Base-by-base conservation (phyloP, 2,797 vertebrate genomes). In the Lagorchestes hirsutus region DNA sequence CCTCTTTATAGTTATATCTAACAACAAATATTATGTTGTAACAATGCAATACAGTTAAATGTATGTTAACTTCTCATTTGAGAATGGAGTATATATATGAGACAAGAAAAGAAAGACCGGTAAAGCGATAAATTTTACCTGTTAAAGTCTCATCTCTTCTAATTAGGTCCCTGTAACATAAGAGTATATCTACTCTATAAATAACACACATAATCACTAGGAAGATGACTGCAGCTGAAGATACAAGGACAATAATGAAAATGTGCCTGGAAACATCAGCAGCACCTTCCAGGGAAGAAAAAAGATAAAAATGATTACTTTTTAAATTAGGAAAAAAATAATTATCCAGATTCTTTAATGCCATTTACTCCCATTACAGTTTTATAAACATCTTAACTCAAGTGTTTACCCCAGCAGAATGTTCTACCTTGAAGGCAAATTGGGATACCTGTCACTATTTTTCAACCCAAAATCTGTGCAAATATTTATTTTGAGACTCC, bases 121-220 rank as follows among this genome's bases (percentile, higher is more conserved):
- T 3, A 62, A 93, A 40, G 46, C 0, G 0, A 40, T 4, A 96
- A 92, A n/a, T 28, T 91, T 97, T 98, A 99, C 99, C 99, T 99
- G 97, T 98, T 96, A 97, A 90, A 28, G 99, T 99, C 95, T 99
- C 99, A 24, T 99, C 99, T 97, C 94, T 98, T 96, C 97, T 82
- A 16, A 87, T 95, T 90, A 98, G 34, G n/a, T 93, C 94, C 93
- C 99, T 99, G 92, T 98, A 99, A 94, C 98, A 97, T 0, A 99
- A 98, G 97, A 98, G 96, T 29, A 99, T 74, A 92, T 99, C 98
- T 0, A 99, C 97, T 96, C 98, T 98, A 96, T 98, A 99, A 52
- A 98, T 87, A 92, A 98, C n/a, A 94, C 95, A 98, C 74, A 98
- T 1, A 94, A 96, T 91, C 54, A 97, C 96, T 3, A 96, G 12